These are phyloP conservation scores for Porites australiensis DNA, from an alignment of 64 coral and sea anemone genomes.

Conservation along the genomic window DNA sequence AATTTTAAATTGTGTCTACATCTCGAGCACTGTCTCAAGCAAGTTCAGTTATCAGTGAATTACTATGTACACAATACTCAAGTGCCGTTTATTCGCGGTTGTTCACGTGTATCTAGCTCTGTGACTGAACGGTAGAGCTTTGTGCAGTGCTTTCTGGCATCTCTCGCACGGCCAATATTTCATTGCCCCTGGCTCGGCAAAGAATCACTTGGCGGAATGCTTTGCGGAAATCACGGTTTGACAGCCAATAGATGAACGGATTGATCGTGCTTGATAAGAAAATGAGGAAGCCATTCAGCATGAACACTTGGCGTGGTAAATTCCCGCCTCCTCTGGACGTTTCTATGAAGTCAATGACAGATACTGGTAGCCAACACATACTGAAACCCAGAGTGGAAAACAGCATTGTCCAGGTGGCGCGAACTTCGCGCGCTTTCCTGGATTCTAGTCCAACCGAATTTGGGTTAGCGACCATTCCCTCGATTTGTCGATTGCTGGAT, in stretches of 20 bases:
- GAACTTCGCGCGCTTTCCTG: constrained; percentile 56
- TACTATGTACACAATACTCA: too few relatives aligned
- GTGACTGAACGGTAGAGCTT: neutral
- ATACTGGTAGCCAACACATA: constrained; percentile 68
- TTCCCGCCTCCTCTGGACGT: constrained; percentile 62
- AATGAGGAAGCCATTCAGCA: constrained; percentile 55
- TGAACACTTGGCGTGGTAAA: constrained; percentile 70
- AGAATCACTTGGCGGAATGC: constrained; percentile 44
- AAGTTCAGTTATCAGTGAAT: too few relatives aligned
- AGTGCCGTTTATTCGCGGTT: too few relatives aligned
- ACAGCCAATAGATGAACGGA: constrained; percentile 78
- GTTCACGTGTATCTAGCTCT: too few relatives aligned
- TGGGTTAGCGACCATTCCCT: constrained; percentile 17
- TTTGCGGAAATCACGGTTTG: constrained; percentile 65
- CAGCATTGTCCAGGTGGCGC: constrained; percentile 79
- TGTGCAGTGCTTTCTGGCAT: neutral
- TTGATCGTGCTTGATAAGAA: constrained; percentile 72
- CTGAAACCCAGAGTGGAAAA: constrained; percentile 58
- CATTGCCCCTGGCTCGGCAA: neutral
- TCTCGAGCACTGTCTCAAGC: too few relatives aligned
- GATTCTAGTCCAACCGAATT: neutral
- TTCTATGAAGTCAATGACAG: constrained; percentile 73
- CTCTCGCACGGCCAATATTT: neutral
- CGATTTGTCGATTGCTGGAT: constrained; percentile 34
- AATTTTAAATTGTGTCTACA: too few relatives aligned